Conservation (phyloP, 2,113 vertebrate species). For the Stercorarius parasiticus region DNA sequence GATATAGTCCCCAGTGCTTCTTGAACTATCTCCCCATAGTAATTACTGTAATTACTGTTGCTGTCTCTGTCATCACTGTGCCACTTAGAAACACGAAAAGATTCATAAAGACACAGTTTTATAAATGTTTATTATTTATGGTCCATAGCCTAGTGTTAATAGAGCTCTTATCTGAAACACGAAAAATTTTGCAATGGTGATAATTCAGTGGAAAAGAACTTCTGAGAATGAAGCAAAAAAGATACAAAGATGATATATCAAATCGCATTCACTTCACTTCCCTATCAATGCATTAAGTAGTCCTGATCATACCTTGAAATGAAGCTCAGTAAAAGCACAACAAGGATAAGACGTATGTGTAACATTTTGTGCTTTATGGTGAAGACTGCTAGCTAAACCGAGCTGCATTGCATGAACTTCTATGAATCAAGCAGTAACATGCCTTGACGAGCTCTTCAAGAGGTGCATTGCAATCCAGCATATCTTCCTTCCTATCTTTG, state of each 20-base stretch:
- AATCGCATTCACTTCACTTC: neutral
- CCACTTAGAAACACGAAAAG: neutral
- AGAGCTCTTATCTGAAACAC: neutral
- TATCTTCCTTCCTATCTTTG: rapidly evolving
- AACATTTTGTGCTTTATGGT: neutral
- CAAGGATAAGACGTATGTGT: neutral
- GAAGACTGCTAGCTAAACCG: neutral
- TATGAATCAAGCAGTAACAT: neutral
- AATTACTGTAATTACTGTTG: too few relatives aligned
- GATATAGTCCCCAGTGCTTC: neutral
- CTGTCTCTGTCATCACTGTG: neutral
- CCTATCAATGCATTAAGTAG: neutral
- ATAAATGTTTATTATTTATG: neutral
- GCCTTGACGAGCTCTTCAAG: neutral
- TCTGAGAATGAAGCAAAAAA: neutral
- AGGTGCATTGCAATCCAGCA: neutral
- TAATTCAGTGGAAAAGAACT: neutral
- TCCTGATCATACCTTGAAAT: neutral
- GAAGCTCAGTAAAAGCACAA: neutral
- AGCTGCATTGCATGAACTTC: neutral
- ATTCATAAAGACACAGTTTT: neutral
- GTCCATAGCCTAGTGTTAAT: neutral
- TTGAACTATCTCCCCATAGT: neutral
- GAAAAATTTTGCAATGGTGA: neutral
- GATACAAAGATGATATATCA: neutral